A percentile compares a stretch with the other conserved stretches of the same genome.
Evolutionary conservation across 2,797 vertebrate genomes (phyloP).

Genomic region (Diglossa cyanea): DNA sequence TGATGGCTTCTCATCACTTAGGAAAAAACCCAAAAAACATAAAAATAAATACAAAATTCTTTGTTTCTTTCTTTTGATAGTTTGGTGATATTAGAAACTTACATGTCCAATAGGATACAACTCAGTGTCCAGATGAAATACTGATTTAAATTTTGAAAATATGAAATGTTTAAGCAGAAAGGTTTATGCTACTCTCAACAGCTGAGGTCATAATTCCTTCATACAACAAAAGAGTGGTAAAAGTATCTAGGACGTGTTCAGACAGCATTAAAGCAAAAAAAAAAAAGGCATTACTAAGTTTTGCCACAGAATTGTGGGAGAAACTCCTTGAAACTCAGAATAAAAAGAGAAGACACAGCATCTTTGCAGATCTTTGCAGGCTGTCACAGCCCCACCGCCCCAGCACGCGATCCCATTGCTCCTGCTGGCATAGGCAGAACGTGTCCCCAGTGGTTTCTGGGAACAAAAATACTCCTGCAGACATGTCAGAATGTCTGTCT

Average conservation of each 20-base stretch:
- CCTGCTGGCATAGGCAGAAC: not conserved
- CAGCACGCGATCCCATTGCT: rapidly evolving
- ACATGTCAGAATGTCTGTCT: not conserved
- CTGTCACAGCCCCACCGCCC: not conserved
- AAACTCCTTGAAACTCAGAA: not conserved
- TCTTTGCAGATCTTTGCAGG: not conserved
- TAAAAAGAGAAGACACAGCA: not conserved
- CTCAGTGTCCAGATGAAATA: not conserved
- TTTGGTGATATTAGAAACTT: not conserved
- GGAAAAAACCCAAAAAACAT: too few species aligned
- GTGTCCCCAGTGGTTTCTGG: not conserved
- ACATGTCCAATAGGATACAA: not conserved
- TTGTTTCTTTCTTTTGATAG: not conserved
- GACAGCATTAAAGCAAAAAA: not conserved
- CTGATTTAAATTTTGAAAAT: not conserved
- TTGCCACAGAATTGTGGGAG: not conserved
- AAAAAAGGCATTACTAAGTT: not conserved
- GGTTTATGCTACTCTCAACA: not conserved
- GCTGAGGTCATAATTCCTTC: slow-evolving; percentile 6
- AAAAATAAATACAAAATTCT: not conserved
- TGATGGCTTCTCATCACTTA: not conserved
- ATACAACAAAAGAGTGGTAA: not conserved
- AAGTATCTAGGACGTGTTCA: not conserved
- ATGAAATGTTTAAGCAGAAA: not conserved
- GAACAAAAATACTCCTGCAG: not conserved